Base-by-base conservation (phyloP, 1,140 invertebrate genomes). In the Drosophila albomicans region DNA sequence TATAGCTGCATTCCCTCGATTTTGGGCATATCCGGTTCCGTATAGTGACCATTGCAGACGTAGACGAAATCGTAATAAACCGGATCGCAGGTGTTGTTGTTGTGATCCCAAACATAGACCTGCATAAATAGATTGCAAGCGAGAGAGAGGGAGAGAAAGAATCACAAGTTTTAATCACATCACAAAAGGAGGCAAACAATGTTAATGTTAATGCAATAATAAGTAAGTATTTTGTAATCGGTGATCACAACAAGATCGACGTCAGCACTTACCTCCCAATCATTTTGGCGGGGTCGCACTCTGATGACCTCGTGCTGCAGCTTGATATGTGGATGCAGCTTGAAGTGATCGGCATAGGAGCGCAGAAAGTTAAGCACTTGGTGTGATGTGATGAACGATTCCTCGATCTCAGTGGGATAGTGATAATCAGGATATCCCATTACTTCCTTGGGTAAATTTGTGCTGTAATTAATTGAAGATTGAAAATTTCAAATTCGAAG, bases 341-440 rank as follows among this genome's bases (percentile, higher is more conserved):
- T 70, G 51, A 95, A 95, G 80, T 96, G 94, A 66, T 96, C 94
- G 0, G 96, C 95, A 92, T 98, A 99, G 0, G 95, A 93, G 77
- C 97, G 94, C 3, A 99, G 93, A 88, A 98, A 99, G 10, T 96
- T 91, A 2, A 97, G 93, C 78, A 99, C 97, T 73, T 98, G 95
- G 32, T 95, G 94, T 25, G 97, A 96, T 1, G 94, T 94, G 5
- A 98, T 93, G 86, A 98, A 99, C 1, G 98, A 98, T 71, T 95
- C 94, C 0, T 94, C 93, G 91, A 94, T 57, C 94, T 94, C 6
- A 3, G 70, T 65, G 95, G 94, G 71, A 97, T 93, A 96, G 0
- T 96, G 96, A 93, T 96, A 97, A 91, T 97, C 97, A 1, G 96
- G 96, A 93, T 97, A 98, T 6, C 96, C 96, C 97, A 98, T 98